Evolutionary conservation across 2,113 vertebrate genomes (phyloP).

Genomic region (Megaceryle torquata): DNA sequence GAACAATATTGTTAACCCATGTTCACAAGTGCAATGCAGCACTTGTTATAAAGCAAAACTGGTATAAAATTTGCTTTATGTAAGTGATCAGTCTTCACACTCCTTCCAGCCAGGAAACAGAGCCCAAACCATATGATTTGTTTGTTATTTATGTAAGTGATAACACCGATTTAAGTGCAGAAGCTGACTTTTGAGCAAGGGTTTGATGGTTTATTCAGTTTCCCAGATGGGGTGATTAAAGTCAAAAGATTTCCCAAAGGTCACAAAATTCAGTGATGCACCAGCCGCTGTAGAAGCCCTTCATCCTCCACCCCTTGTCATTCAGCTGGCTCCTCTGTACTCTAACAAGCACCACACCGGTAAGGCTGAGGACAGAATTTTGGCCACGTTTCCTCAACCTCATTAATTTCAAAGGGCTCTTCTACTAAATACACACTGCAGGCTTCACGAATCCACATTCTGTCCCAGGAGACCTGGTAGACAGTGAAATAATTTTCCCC

Average conservation of each 20-base stretch:
- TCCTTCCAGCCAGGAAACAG: constrained; percentile 64
- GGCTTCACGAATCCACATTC: not conserved
- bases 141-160: constrained; percentile 42
- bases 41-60: constrained; percentile 8
- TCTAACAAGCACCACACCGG: constrained; percentile 3
- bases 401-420: constrained; percentile 52
- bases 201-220: not conserved
- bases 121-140: not conserved
- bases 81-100: constrained; percentile 60
- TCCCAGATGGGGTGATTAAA: not conserved
- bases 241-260: not conserved
- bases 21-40: constrained; percentile 31
- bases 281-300: not conserved
- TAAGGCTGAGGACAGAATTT: constrained; percentile 48
- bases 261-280: not conserved
- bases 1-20: constrained; percentile 54
- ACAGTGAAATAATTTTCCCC: constrained; percentile 46
- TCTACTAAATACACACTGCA: constrained; percentile 4
- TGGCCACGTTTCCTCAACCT: not conserved
- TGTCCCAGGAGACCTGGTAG: not conserved
- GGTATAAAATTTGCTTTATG: constrained; percentile 32
- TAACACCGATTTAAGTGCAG: not conserved
- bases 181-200: not conserved
- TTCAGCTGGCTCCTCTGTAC: not conserved
- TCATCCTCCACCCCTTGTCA: not conserved